Conservation (phyloP, 2,888 invertebrate species). For the Cataglyphis rosenhaueri region DNA sequence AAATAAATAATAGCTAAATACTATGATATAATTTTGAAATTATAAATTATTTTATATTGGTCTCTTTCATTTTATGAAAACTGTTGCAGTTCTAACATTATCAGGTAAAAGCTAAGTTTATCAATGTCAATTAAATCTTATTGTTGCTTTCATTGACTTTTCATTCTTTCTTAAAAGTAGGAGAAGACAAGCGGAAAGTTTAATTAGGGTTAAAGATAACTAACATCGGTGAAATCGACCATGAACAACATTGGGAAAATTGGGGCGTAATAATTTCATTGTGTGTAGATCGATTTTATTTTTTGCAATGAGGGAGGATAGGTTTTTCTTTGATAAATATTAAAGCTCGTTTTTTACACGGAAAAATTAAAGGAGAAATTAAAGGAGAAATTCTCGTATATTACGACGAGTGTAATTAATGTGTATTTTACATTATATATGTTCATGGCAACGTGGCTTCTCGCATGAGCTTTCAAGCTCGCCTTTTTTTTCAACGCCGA, state of each 20-base stretch:
- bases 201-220: conserved; percentile 20
- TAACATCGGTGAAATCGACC: background rate
- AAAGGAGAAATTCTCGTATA: background rate
- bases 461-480: conserved; percentile 11
- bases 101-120: background rate
- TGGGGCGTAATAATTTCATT: conserved; percentile 26
- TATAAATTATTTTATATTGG: background rate
- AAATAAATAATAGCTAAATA: background rate
- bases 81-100: background rate
- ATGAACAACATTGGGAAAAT: conserved; percentile 6
- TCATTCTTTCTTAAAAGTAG: background rate
- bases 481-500: conserved; percentile 52
- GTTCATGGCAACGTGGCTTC: conserved; percentile 52
- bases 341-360: background rate
- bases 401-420: conserved; percentile 5
- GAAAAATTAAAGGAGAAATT: background rate
- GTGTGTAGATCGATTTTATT: conserved; percentile 19
- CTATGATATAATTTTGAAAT: background rate
- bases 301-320: background rate
- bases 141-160: conserved; percentile 5
- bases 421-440: conserved; percentile 13
- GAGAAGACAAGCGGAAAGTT: conserved; percentile 7
- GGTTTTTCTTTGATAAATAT: background rate
- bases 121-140: conserved; percentile 8
- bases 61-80: background rate